Conservation (phyloP, 2,888 invertebrate species). For the Boloria selene region DNA sequence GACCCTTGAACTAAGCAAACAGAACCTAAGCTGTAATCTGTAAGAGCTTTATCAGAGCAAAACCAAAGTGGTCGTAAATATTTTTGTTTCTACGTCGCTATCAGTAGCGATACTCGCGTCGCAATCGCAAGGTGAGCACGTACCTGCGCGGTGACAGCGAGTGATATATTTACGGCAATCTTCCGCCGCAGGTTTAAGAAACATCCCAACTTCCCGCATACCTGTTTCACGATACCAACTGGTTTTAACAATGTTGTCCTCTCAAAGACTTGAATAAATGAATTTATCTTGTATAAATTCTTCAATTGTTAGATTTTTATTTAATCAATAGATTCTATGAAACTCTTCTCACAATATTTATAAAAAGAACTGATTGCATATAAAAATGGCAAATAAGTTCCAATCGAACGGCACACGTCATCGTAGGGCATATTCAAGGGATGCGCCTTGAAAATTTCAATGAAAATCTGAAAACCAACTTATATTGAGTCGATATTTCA, state of each 20-base stretch:
- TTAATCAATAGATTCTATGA: neutral
- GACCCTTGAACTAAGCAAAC: neutral
- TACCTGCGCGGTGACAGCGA: slow-evolving; percentile 53
- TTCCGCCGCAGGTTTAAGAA: slow-evolving; percentile 53
- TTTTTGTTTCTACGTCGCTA: slow-evolving; percentile 30
- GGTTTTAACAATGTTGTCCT: slow-evolving; percentile 19
- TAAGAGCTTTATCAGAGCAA: slow-evolving; percentile 5
- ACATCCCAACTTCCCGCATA: slow-evolving; percentile 53
- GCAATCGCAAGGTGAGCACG: slow-evolving; percentile 50
- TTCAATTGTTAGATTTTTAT: neutral
- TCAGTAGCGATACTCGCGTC: slow-evolving; percentile 28
- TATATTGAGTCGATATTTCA: slow-evolving; percentile 62
- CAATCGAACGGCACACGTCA: slow-evolving; percentile 33
- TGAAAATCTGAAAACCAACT: slow-evolving; percentile 53
- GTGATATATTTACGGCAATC: slow-evolving; percentile 63
- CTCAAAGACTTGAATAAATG: neutral
- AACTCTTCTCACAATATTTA: slow-evolving; percentile 8
- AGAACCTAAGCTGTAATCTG: neutral
- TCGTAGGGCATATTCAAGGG: slow-evolving; percentile 40
- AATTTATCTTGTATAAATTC: neutral
- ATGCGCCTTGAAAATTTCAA: slow-evolving; percentile 47
- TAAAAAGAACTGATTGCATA: slow-evolving; percentile 18
- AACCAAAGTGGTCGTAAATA: slow-evolving; percentile 9
- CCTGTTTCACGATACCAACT: slow-evolving; percentile 46
- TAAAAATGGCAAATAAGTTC: slow-evolving; percentile 27